A percentile compares a stretch with the other conserved stretches of the same genome.
These are phyloP conservation scores for Zelostemma sp. DNA, from an alignment of 1,140 invertebrate species.

Conservation along the genomic window DNA sequence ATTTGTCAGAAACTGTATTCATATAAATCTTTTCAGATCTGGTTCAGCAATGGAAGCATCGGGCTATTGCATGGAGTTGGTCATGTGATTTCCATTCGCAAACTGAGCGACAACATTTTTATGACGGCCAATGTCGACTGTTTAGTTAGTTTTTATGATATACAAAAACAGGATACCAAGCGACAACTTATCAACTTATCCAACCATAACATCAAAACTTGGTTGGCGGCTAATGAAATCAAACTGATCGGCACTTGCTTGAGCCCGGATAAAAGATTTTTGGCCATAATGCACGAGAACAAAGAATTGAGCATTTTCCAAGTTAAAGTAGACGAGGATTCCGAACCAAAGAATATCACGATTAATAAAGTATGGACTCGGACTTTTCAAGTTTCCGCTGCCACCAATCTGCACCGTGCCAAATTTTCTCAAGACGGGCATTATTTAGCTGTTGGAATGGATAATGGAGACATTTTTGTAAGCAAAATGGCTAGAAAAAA, in stretches of 20 bases:
- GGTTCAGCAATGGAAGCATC: neutral
- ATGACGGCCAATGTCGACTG: conserved; percentile 54
- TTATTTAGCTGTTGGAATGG: conserved; percentile 60
- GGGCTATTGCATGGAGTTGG: conserved; percentile 33
- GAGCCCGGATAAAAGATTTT: conserved; percentile 46
- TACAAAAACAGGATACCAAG: conserved; percentile 21
- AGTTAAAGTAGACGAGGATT: conserved; percentile 9
- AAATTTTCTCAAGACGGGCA: conserved; percentile 60
- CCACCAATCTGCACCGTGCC: conserved; percentile 48
- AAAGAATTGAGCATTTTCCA: conserved; percentile 23
- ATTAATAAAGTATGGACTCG: conserved; percentile 12
- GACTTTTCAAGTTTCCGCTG: neutral
- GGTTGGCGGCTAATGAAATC: conserved; percentile 4
- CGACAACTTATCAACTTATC: conserved; percentile 37
- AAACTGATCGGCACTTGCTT: conserved; percentile 50
- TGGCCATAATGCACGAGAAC: conserved; percentile 52
- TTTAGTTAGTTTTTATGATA: conserved; percentile 52
- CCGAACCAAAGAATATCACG: conserved; percentile 11
- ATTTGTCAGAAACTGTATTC: too few species aligned
- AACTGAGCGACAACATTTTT: conserved; percentile 42
- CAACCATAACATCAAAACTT: conserved; percentile 14
- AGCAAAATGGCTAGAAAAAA: conserved; percentile 22
- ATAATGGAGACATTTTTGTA: conserved; percentile 61
- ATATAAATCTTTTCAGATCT: neutral
- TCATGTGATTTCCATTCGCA: conserved; percentile 51